Evolutionary conservation across 1,140 invertebrate genomes (phyloP).

Genomic region (Atopsyche davidsoni): DNA sequence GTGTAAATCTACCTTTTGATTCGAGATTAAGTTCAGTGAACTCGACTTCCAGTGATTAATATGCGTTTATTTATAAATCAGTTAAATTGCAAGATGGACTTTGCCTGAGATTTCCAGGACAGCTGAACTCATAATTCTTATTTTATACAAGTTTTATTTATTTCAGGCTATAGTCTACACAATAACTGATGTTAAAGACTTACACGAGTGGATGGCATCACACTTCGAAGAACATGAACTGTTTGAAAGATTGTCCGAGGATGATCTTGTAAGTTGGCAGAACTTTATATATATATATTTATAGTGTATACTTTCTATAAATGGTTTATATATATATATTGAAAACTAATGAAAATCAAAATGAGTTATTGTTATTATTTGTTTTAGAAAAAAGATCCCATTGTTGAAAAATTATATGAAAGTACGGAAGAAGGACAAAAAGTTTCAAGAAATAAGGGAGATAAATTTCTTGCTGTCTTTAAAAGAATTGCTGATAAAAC

Average conservation of each 20-base stretch:
- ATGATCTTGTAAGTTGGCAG: conserved; percentile 62
- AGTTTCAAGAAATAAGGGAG: conserved; percentile 90
- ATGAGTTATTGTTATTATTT: conserved; percentile 18
- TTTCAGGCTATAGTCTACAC: conserved; percentile 88
- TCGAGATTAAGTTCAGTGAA: no score
- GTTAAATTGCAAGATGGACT: no score
- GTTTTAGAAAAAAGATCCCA: conserved; percentile 68
- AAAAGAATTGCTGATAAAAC: conserved; percentile 52
- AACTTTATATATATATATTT: no score
- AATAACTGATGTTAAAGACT: conserved; percentile 95
- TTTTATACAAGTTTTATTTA: background rate
- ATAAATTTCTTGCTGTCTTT: conserved; percentile 91
- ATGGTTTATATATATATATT: conserved; percentile 2
- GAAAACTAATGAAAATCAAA: conserved; percentile 1
- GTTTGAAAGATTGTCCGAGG: conserved; percentile 69
- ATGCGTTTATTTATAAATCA: no score
- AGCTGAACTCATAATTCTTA: no score
- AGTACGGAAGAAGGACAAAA: conserved; percentile 98
- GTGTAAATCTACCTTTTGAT: no score
- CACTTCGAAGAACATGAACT: conserved; percentile 90
- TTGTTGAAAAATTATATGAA: conserved; percentile 82
- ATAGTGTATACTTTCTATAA: conserved; percentile 1
- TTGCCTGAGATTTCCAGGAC: no score
- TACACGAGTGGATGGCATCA: conserved; percentile 94
- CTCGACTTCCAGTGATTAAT: no score